These are phyloP conservation scores for Numenius arquata DNA, from an alignment of 2,113 vertebrate genomes.

Conservation along the genomic window DNA sequence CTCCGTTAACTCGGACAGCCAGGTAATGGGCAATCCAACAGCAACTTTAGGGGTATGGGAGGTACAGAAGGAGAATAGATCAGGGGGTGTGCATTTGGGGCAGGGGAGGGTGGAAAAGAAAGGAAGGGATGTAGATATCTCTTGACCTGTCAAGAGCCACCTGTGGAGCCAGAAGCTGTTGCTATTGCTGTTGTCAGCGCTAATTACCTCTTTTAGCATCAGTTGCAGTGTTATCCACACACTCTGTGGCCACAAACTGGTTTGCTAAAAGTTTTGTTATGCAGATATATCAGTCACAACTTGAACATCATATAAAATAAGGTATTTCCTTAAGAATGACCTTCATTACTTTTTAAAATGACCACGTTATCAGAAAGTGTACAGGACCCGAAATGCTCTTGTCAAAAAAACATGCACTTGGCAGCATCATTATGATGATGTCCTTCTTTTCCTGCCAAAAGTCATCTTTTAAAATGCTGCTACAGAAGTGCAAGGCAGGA, in stretches of 20 bases:
- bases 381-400: not conserved
- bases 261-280: not conserved
- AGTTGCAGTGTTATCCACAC: not conserved
- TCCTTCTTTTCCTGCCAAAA: not conserved
- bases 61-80: not conserved
- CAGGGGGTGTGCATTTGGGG: not conserved
- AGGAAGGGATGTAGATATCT: not conserved
- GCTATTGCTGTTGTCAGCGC: not conserved
- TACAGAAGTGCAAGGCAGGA: not conserved
- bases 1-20: not conserved
- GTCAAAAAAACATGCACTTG: not conserved
- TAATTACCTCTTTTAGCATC: not conserved
- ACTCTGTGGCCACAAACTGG: not conserved
- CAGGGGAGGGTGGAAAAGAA: not conserved
- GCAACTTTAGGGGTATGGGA: not conserved
- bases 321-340: not conserved
- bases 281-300: not conserved
- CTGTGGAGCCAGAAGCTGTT: not conserved
- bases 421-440: not conserved
- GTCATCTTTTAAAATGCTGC: not conserved
- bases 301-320: not conserved
- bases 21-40: not conserved
- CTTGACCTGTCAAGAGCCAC: not conserved
- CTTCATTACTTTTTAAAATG: not conserved
- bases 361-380: not conserved